These are phyloP conservation scores for Drosophila pegasa DNA, from an alignment of 2,888 invertebrate species.

Conservation along the genomic window DNA sequence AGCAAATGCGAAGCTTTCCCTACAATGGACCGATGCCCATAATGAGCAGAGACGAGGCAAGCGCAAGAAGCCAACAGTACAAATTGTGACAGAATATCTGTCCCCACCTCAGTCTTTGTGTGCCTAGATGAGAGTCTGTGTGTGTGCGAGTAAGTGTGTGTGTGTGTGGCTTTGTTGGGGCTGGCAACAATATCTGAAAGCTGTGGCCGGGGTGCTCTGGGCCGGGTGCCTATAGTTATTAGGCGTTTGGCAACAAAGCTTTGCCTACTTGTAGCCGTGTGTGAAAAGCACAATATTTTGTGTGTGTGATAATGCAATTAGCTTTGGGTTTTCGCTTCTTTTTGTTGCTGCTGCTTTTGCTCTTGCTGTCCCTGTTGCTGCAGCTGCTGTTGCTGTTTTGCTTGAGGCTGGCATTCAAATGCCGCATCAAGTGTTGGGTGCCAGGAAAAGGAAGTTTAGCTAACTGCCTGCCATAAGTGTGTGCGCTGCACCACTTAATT, in stretches of 20 bases:
- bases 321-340: slow-evolving; percentile 46
- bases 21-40: slow-evolving; percentile 50
- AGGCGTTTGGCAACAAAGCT: slow-evolving; percentile 65
- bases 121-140: not conserved
- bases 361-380: slow-evolving; percentile 7
- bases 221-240: slow-evolving; percentile 59
- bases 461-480: slow-evolving; percentile 58
- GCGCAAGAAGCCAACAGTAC: slow-evolving; percentile 52
- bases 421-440: slow-evolving; percentile 38
- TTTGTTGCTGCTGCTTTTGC: slow-evolving; percentile 29
- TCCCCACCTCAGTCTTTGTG: slow-evolving; percentile 1
- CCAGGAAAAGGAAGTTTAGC: slow-evolving; percentile 77
- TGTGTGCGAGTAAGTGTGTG: slow-evolving; percentile 13
- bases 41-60: slow-evolving; percentile 32
- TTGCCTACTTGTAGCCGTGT: slow-evolving; percentile 52
- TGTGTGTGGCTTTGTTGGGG: slow-evolving; percentile 38
- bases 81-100: slow-evolving; percentile 41
- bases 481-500: slow-evolving; percentile 70
- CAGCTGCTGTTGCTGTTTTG: slow-evolving; percentile 50
- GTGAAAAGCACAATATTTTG: slow-evolving; percentile 20
- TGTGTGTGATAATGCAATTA: slow-evolving; percentile 64
- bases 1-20: slow-evolving; percentile 41
- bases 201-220: slow-evolving; percentile 22
- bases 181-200: slow-evolving; percentile 36
- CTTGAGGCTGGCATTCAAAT: slow-evolving; percentile 66